Conservation (phyloP, 2,888 invertebrate species). For the Ophion obscuratus region DNA sequence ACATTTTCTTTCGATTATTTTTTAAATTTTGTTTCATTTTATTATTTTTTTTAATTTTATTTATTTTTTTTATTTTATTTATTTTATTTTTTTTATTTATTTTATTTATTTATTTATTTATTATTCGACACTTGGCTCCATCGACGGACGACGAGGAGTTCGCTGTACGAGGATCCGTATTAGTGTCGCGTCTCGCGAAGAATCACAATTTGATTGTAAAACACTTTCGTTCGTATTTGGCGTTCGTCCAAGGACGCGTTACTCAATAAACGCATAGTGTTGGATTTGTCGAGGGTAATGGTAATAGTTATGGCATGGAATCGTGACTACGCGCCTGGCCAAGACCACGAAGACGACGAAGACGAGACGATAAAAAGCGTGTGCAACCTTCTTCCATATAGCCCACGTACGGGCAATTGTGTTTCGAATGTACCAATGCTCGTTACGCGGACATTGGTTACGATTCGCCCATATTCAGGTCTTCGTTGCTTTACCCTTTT, state of each 20-base stretch:
- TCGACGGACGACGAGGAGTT: neutral
- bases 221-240: conserved; percentile 77
- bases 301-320: conserved; percentile 44
- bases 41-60: neutral
- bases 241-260: conserved; percentile 78
- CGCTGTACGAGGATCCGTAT: conserved; percentile 2
- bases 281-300: conserved; percentile 43
- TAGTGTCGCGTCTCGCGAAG: conserved; percentile 28
- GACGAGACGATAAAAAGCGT: conserved; percentile 38
- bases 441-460: neutral
- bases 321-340: conserved; percentile 42
- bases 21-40: neutral
- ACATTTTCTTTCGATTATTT: neutral
- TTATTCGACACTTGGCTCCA: neutral
- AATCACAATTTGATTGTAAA: conserved; percentile 70
- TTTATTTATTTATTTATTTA: neutral
- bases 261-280: conserved; percentile 66
- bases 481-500: neutral
- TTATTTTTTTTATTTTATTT: neutral
- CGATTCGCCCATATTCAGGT: neutral
- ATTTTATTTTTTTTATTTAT: neutral
- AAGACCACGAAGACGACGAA: conserved; percentile 38
- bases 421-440: neutral
- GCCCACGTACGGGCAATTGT: neutral
- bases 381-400: conserved; percentile 51